Base-by-base conservation (phyloP, 2,888 invertebrate species). In the Agriopis marginaria region DNA sequence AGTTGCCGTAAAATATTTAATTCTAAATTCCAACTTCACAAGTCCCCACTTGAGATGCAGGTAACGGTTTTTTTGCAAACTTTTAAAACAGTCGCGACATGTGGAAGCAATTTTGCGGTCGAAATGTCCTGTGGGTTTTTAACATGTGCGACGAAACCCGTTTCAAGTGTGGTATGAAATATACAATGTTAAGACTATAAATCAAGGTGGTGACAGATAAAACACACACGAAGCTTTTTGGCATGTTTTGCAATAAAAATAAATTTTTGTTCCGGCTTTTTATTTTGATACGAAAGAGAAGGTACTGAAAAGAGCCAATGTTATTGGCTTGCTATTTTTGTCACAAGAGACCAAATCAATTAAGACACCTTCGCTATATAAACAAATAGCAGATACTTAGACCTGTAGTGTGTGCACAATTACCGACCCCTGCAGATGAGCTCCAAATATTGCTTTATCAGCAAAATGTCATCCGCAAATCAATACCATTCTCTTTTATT, bases 31-130 rank as follows among this genome's bases (percentile, higher is more conserved):
- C 72, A 68, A 63, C 53, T 59, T 49, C 66, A 71, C 74, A 72
- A 80, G 73, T 74, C 59, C 54, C 78, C 80, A 82, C 83, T 87
- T 84, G 81, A 80, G 72, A 53, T 62, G 76, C 83, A 86, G 86
- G 86, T 87, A 86, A 71, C 51, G 74, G 72, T 75, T 84, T 74
- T 83, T 82, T 81, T 79, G 76, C 73, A 59, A 74, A 74, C 71
- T 74, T 76, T 74, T 71, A 70, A 72, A 75, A 73, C 71, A 73
- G 62, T 63, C 75, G 71, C 75, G 75, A 79, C 89, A 89, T 86
- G 62, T 88, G 88, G 85, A 75, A 75, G 76, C 83, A 81, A 85
- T 88, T 86, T 87, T 76, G 82, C 77, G 84, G 84, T 71, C 75
- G 80, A 84, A 75, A 82, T 83, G 79, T 78, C 79, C 77, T 78